Conservation (phyloP, 2,888 invertebrate genomes). For the Caenorhabditis sinica region DNA sequence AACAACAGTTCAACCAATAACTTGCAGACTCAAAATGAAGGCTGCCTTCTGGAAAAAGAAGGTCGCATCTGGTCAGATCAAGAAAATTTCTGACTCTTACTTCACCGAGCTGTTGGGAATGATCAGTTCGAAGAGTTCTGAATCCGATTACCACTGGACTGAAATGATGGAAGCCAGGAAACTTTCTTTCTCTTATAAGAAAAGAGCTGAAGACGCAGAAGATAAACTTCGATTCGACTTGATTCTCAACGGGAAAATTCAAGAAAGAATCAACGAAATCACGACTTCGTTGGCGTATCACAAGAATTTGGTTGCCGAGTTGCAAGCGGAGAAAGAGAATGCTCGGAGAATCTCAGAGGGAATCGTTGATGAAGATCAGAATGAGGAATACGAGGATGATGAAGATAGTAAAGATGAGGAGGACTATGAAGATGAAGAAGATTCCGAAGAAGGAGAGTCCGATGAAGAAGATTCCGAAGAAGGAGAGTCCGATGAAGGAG, state of each 20-base stretch:
- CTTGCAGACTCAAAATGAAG: background rate
- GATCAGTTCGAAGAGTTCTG: background rate
- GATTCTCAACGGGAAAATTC: background rate
- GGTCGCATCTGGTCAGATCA: too few relatives aligned
- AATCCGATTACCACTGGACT: background rate
- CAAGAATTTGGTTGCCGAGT: conserved; percentile 9
- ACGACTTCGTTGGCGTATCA: background rate
- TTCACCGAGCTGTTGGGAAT: background rate
- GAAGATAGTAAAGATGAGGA: conserved; percentile 8
- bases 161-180: background rate
- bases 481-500: background rate
- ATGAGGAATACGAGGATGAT: conserved; percentile 13
- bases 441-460: background rate
- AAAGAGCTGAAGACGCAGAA: background rate
- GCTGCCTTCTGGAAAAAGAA: too few relatives aligned
- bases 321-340: conserved; percentile 14
- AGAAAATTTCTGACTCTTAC: too few relatives aligned
- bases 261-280: background rate
- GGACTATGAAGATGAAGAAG: conserved; percentile 3
- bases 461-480: conserved; percentile 1
- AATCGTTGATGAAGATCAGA: background rate
- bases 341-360: background rate
- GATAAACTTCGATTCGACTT: background rate
- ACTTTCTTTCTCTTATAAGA: background rate
- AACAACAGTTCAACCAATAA: background rate